Evolutionary conservation across 2,888 invertebrate species (phyloP).

Genomic region (Dolomedes plantarius): DNA sequence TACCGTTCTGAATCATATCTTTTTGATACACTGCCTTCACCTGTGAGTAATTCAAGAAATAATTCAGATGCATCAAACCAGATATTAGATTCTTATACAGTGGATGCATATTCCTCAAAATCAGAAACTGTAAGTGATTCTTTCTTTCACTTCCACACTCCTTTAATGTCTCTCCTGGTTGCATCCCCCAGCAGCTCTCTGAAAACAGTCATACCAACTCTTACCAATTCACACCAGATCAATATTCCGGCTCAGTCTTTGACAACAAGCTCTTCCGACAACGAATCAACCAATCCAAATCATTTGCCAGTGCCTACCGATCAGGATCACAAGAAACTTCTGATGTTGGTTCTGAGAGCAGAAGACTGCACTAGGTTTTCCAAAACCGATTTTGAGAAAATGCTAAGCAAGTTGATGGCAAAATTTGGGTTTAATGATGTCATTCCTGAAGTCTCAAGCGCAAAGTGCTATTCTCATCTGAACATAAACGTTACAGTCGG

Average conservation of each 20-base stretch:
- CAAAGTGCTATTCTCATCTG: slow-evolving; percentile 49
- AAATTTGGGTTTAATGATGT: slow-evolving; percentile 48
- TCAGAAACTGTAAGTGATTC: neutral
- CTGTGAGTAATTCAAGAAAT: neutral
- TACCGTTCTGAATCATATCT: neutral
- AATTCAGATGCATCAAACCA: neutral
- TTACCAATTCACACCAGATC: neutral
- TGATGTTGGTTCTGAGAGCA: slow-evolving; percentile 53
- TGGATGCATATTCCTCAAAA: neutral
- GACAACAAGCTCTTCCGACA: slow-evolving; percentile 27
- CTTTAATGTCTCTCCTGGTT: slow-evolving; percentile 52
- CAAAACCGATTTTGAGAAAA: slow-evolving; percentile 51
- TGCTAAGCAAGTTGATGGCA: slow-evolving; percentile 48
- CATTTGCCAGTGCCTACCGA: slow-evolving; percentile 29
- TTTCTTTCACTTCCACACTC: slow-evolving; percentile 46
- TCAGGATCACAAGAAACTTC: slow-evolving; percentile 34
- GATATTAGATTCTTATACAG: neutral
- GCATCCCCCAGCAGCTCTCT: slow-evolving; percentile 25
- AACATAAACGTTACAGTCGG: slow-evolving; percentile 60
- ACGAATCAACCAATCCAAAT: slow-evolving; percentile 31
- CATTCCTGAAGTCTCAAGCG: slow-evolving; percentile 52
- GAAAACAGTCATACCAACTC: neutral
- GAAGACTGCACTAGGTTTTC: slow-evolving; percentile 58
- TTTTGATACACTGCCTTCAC: neutral
- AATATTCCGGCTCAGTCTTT: slow-evolving; percentile 15